Evolutionary conservation across 2,797 vertebrate species (phyloP), one percentile per base, ranked within the genome.

Genomic region (Rhynchotus rufescens): DNA sequence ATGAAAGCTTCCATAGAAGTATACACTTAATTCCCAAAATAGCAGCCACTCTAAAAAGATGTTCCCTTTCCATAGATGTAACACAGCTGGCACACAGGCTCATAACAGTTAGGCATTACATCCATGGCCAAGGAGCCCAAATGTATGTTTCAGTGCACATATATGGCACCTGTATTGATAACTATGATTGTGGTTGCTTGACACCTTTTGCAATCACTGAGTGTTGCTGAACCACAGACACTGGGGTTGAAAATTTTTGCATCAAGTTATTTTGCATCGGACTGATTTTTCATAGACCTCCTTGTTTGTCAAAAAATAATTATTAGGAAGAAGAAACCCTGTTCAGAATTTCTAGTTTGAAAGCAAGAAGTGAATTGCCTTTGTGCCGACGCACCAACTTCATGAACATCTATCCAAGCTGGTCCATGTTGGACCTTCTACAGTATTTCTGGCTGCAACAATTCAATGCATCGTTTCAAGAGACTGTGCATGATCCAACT

Each of bases 121-220:
- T 16, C 61, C 19, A 74, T 73, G 67, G 36, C 40, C 79, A 88
- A 81, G 61, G 68, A 82, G 36, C 74, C 11, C 32, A 71, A 88
- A 84, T 45, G 40, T 15, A 30, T 79, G 44, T 84, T 94, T 93
- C 6, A 5, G 59, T 78, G 78, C 60, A 75, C 54, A 84, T 32
- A 76, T 40, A 72, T 13, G 84, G 80, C 34, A 92, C 42, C 72
- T 68, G 61, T 82, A 79, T 34, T 1, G 2, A 92, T 80, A 81
- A 56, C 79, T 88, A 45, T 72, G 79, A 92, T 90, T 92, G 91
- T 9, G 89, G 62, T 86, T 3, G 13, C 81, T 81, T 87, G 82
- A 92, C 69, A 91, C 47, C n/a, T 86, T 88, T 69, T 69, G 72
- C 51, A 93, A 82, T 67, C 62, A 80, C 52, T 40, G 84, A 80